Evolutionary conservation across 1,140 invertebrate species (phyloP).

Genomic region (Mizuhopecten yessoensis): DNA sequence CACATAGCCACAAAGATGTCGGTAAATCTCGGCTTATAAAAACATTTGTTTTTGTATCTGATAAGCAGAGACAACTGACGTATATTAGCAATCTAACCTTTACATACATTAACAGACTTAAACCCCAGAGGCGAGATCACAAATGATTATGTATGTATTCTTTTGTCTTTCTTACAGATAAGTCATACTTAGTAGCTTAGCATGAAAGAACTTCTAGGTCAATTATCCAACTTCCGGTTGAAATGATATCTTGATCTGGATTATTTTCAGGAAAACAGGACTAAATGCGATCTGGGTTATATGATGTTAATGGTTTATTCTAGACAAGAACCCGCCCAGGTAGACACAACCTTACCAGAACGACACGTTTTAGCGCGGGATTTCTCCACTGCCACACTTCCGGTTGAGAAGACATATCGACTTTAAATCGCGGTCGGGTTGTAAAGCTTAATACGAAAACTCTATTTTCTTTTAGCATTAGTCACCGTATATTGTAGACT

Average conservation of each 20-base stretch:
- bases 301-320: too few relatives aligned
- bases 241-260: not conserved
- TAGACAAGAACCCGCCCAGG: too few relatives aligned
- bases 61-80: not conserved
- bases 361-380: too few relatives aligned
- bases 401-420: too few relatives aligned
- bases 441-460: too few relatives aligned
- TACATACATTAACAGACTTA: not conserved
- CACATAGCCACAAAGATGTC: not conserved
- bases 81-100: not conserved
- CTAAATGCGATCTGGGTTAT: too few relatives aligned
- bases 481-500: too few relatives aligned
- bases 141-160: not conserved
- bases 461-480: too few relatives aligned
- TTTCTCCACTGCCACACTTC: too few relatives aligned
- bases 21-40: not conserved
- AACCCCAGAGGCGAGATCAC: not conserved
- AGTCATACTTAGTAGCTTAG: not conserved
- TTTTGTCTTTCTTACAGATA: not conserved
- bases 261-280: not conserved
- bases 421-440: too few relatives aligned
- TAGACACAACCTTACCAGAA: too few relatives aligned
- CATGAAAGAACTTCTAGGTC: not conserved
- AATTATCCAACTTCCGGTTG: not conserved
- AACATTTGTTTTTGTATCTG: conserved; percentile 18